Conservation (phyloP, 2,797 vertebrate genomes). For the Austrolebias charrua region DNA sequence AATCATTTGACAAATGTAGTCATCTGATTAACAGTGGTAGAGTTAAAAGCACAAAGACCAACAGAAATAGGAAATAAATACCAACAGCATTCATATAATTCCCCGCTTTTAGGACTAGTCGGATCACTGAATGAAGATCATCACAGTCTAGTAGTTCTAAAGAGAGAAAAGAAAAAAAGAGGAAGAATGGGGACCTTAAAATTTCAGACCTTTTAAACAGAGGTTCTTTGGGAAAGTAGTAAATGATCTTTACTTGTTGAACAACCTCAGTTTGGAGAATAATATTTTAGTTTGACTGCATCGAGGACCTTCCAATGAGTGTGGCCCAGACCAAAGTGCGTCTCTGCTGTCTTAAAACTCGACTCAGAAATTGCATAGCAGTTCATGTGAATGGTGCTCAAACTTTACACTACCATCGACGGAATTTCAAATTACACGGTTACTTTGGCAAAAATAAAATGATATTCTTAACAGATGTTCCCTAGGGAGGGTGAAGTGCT, state of each 20-base stretch:
- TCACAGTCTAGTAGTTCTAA: constrained; percentile 83
- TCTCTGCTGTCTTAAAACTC: no score
- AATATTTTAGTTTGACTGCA: neutral
- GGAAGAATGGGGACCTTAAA: constrained; percentile 5
- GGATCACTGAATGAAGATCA: constrained; percentile 84
- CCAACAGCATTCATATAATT: constrained; percentile 88
- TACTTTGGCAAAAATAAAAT: no score
- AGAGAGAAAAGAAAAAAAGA: neutral
- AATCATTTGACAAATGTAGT: neutral
- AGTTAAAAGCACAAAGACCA: neutral
- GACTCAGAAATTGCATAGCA: no score
- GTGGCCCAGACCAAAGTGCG: no score
- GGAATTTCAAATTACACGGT: no score
- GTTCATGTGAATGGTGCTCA: no score
- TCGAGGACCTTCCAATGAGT: no score
- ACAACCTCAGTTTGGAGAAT: neutral
- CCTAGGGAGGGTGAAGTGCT: no score
- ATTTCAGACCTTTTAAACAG: neutral
- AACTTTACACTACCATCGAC: no score
- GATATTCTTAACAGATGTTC: no score
- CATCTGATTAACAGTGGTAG: neutral
- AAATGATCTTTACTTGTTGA: neutral
- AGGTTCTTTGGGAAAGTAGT: neutral
- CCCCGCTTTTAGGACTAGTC: constrained; percentile 84
- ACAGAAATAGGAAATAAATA: constrained; percentile 40